A percentile compares a stretch with the other conserved stretches of the same genome.
phyloP scores from a whole-genome alignment of 2,888 invertebrate genomes.

The Gymnoscelis rufifasciata region DNA sequence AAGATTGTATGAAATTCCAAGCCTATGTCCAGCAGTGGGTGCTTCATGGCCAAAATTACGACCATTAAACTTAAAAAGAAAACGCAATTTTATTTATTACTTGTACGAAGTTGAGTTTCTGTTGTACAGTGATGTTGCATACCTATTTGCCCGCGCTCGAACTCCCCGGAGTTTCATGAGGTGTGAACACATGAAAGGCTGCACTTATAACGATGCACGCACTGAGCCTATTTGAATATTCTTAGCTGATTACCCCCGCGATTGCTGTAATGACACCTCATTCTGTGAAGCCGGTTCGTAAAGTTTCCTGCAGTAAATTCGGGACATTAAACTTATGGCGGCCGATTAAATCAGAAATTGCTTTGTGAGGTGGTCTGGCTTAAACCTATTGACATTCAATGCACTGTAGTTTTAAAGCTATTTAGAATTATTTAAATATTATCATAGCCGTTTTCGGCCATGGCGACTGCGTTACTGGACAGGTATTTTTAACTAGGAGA shows the following conservation, averaged over 20 bases:
- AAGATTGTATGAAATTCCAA: too few relatives aligned
- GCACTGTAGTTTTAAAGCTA: too few relatives aligned
- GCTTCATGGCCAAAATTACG: too few relatives aligned
- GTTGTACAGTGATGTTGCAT: background rate
- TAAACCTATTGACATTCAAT: background rate
- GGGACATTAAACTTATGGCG: constrained; percentile 7
- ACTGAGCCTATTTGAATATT: constrained; percentile 50
- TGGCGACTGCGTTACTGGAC: too few relatives aligned
- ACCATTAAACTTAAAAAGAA: too few relatives aligned
- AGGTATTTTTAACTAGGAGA: too few relatives aligned
- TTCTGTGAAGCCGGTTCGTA: constrained; percentile 1
- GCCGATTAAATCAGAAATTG: constrained; percentile 3
- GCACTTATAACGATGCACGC: constrained; percentile 50
- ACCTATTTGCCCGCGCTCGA: constrained; percentile 44
- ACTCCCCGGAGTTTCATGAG: constrained; percentile 62
- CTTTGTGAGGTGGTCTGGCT: background rate
- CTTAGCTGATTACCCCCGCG: constrained; percentile 23
- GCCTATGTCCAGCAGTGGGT: too few relatives aligned
- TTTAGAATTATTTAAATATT: too few relatives aligned
- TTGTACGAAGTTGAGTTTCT: background rate
- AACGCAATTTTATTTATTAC: background rate
- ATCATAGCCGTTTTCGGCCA: too few relatives aligned
- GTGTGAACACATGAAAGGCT: constrained; percentile 58
- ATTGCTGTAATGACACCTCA: constrained; percentile 13
- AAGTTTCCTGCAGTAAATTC: constrained; percentile 5